Conservation (phyloP, 2,888 invertebrate species). For the Melipona bicolor region DNA sequence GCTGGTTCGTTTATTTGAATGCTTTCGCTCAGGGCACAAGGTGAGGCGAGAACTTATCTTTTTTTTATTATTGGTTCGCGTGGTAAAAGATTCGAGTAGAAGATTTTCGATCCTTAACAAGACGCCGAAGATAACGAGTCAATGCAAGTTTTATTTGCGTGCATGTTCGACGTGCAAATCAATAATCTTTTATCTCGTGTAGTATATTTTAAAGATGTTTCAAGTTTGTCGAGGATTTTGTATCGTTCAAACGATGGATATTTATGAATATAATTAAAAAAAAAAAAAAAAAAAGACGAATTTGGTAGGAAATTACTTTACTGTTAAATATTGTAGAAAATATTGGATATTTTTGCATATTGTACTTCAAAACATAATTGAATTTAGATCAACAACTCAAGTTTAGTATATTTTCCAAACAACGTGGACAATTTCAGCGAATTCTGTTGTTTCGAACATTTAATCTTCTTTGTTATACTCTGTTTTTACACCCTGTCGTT, state of each 20-base stretch:
- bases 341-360: no score
- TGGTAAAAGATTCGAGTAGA: not conserved
- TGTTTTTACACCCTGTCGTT: not conserved
- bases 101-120: conserved; percentile 12
- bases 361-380: no score
- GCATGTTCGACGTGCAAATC: not conserved
- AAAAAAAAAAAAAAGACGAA: not conserved
- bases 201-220: not conserved
- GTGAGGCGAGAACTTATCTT: not conserved
- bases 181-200: not conserved
- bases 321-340: no score
- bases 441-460: not conserved
- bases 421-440: no score
- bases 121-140: conserved; percentile 1
- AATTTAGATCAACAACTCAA: not conserved
- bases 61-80: conserved; percentile 32
- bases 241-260: not conserved
- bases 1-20: conserved; percentile 65
- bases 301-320: no score
- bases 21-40: conserved; percentile 29
- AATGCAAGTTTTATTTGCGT: not conserved
- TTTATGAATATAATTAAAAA: not conserved
- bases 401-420: not conserved
- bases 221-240: not conserved
- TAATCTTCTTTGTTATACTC: not conserved